phyloP scores from a whole-genome alignment of 2,113 vertebrate species.

The Psephotus haematonotus region DNA sequence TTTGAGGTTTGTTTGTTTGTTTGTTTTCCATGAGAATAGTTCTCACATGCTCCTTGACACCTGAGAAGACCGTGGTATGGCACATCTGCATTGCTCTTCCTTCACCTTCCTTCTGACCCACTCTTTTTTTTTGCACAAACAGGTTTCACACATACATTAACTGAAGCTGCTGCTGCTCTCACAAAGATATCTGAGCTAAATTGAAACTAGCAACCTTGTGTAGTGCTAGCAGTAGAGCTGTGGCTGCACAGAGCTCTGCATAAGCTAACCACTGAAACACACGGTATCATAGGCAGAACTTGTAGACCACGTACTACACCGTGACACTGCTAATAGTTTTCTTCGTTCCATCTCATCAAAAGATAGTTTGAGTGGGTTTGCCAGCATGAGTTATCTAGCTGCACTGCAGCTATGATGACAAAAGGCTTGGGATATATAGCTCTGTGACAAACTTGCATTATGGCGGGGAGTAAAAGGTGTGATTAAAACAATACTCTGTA shows the following conservation, averaged over 20 bases:
- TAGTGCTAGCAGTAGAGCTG: slow-evolving; percentile 4
- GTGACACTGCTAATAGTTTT: slow-evolving; percentile 32
- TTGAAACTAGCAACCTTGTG: neutral
- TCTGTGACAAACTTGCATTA: neutral
- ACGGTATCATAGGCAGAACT: neutral
- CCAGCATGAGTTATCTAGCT: neutral
- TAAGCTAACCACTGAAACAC: slow-evolving; percentile 43
- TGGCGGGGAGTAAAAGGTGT: neutral
- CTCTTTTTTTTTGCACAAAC: neutral
- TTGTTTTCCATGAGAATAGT: neutral
- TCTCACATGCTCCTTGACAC: neutral
- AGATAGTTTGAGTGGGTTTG: slow-evolving; percentile 31
- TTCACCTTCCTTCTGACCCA: neutral
- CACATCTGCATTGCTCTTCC: neutral
- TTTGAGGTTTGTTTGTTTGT: neutral
- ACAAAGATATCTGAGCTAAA: slow-evolving; percentile 9
- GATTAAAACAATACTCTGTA: neutral
- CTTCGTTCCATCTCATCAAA: slow-evolving; percentile 9
- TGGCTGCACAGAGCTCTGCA: slow-evolving; percentile 27
- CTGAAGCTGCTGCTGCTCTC: slow-evolving; percentile 29
- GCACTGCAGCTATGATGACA: neutral
- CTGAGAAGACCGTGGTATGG: neutral
- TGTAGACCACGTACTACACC: slow-evolving; percentile 32
- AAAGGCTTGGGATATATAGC: neutral
- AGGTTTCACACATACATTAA: slow-evolving; percentile 12